Percentiles rank a stretch among this genome's conserved stretches.
Conservation (phyloP, 2,113 vertebrate genomes). For the Camelus bactrianus region DNA sequence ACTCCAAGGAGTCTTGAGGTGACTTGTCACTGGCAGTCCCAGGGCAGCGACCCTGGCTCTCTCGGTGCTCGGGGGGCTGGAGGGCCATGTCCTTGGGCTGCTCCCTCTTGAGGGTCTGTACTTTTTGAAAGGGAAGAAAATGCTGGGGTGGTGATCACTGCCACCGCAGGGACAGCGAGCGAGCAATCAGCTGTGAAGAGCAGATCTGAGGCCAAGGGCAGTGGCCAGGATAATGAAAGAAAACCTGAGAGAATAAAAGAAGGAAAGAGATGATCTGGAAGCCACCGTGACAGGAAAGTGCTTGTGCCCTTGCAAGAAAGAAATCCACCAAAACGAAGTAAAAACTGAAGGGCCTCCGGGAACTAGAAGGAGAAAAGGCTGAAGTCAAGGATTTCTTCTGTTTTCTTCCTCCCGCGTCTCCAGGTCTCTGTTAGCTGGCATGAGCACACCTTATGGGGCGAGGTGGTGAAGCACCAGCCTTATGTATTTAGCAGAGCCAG, state of each 20-base stretch:
- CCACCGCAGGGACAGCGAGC: background rate
- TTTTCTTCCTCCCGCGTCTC: background rate
- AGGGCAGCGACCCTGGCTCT: background rate
- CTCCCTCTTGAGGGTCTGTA: background rate
- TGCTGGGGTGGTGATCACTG: background rate
- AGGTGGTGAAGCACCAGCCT: background rate
- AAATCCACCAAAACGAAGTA: background rate
- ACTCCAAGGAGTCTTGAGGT: background rate
- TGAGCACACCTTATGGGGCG: background rate
- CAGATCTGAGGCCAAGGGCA: background rate
- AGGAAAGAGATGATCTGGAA: background rate
- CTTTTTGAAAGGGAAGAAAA: background rate
- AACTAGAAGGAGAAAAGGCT: background rate
- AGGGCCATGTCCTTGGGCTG: background rate
- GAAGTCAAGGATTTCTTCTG: background rate
- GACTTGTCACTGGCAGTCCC: background rate
- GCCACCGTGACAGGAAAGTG: background rate
- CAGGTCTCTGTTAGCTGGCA: background rate
- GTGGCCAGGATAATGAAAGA: background rate
- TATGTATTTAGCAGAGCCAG: background rate
- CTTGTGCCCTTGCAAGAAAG: background rate
- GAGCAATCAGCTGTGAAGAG: background rate
- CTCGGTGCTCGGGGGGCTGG: fast-evolving
- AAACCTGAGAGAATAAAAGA: background rate
- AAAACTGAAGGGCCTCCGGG: background rate